Evolutionary conservation across 2,888 invertebrate genomes (phyloP).

Genomic region (Kuschelorhynchus macadamiae): DNA sequence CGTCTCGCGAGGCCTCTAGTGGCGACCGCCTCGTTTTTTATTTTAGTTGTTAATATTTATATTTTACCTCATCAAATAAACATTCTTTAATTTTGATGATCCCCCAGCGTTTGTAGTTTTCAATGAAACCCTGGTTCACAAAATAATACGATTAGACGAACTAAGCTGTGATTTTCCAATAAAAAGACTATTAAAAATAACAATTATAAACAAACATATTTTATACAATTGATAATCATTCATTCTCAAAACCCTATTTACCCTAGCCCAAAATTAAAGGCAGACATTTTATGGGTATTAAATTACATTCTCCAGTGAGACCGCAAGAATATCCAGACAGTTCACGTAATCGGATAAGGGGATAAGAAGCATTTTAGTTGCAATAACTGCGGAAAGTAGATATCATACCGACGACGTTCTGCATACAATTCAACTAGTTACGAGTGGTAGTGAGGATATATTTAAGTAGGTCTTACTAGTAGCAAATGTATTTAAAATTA

Average conservation of each 20-base stretch:
- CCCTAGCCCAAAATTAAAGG: slow-evolving; percentile 3
- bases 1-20: too few relatives aligned
- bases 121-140: too few relatives aligned
- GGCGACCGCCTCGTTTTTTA: too few relatives aligned
- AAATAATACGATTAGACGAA: too few relatives aligned
- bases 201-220: too few relatives aligned
- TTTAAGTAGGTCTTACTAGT: background rate
- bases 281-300: slow-evolving; percentile 25
- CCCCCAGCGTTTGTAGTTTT: too few relatives aligned
- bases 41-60: too few relatives aligned
- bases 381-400: slow-evolving; percentile 38
- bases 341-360: slow-evolving; percentile 35
- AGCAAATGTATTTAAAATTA: background rate
- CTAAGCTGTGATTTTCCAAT: too few relatives aligned
- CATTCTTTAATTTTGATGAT: too few relatives aligned
- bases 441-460: background rate
- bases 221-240: too few relatives aligned
- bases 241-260: background rate
- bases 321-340: slow-evolving; percentile 32
- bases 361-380: slow-evolving; percentile 38
- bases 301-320: slow-evolving; percentile 28
- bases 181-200: too few relatives aligned
- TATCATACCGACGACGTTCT: slow-evolving; percentile 33
- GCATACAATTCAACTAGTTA: background rate
- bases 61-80: too few relatives aligned